A percentile compares a stretch with the other conserved stretches of the same genome.
phyloP scores from a whole-genome alignment of 2,113 vertebrate species.

The Datnioides undecimradiatus region DNA sequence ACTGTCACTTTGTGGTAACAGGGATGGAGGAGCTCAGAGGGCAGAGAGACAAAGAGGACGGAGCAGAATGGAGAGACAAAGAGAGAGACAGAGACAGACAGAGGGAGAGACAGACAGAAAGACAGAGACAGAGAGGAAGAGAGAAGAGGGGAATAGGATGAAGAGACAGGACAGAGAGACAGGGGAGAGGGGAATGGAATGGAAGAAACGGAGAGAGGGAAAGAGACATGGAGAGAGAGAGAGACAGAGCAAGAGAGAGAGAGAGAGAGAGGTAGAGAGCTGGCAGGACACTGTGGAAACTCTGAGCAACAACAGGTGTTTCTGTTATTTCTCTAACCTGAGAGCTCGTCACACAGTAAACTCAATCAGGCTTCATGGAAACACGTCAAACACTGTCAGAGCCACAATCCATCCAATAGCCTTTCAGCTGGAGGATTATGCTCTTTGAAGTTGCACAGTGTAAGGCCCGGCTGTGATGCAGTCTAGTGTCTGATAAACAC shows the following conservation, averaged over 20 bases:
- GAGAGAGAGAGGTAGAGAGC: background rate
- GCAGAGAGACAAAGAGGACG: background rate
- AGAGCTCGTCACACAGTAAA: background rate
- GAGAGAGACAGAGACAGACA: too few relatives aligned
- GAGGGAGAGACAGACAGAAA: too few relatives aligned
- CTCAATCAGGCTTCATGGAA: background rate
- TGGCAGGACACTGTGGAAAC: constrained; percentile 42
- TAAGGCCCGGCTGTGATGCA: background rate
- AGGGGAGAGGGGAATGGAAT: background rate
- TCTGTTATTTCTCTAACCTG: constrained; percentile 40
- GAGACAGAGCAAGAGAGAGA: background rate
- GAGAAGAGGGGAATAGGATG: constrained; percentile 21
- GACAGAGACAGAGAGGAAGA: too few relatives aligned
- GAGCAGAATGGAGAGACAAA: background rate
- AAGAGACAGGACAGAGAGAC: background rate
- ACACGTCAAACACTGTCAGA: background rate
- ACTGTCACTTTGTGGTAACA: constrained; percentile 32
- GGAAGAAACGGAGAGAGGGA: background rate
- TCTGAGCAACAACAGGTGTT: constrained; percentile 44
- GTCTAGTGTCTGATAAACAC: background rate
- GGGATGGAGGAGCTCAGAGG: constrained; percentile 12
- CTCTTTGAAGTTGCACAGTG: background rate
- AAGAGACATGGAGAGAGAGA: too few relatives aligned
- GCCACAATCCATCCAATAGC: background rate
- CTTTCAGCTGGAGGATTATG: background rate